phyloP scores from a whole-genome alignment of 2,888 invertebrate species.

The Enchytraeus crypticus region DNA sequence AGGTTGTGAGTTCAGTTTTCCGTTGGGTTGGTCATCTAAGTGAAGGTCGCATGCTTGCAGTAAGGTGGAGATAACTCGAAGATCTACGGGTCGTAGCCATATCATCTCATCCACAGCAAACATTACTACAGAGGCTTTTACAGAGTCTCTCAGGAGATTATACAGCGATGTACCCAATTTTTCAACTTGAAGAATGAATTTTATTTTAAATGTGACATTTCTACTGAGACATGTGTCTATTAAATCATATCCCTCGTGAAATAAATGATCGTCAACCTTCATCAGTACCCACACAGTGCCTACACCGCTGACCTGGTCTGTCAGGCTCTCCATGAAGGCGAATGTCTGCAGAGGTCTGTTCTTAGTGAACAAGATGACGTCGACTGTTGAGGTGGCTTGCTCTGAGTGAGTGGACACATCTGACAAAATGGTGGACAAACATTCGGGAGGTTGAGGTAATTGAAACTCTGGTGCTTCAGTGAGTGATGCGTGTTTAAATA shows the following conservation, averaged over 20 bases:
- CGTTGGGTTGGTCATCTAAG: too few species aligned
- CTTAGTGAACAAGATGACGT: constrained; percentile 14
- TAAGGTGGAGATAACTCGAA: not conserved
- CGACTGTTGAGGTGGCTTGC: not conserved
- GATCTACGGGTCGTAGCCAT: constrained; percentile 12
- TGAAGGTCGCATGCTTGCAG: not conserved
- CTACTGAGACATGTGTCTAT: constrained; percentile 2
- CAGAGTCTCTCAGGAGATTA: not conserved
- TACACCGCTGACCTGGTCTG: constrained; percentile 2
- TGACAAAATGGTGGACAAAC: too few species aligned
- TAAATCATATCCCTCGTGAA: constrained; percentile 4
- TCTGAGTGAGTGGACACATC: not conserved
- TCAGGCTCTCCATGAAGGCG: constrained; percentile 14
- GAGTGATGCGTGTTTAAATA: not conserved
- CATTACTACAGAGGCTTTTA: not conserved
- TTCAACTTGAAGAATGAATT: too few species aligned
- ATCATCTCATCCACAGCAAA: constrained; percentile 18
- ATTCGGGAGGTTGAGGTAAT: not conserved
- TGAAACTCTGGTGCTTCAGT: not conserved
- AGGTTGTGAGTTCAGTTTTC: too few species aligned
- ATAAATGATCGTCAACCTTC: constrained; percentile 5
- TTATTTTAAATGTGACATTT: too few species aligned
- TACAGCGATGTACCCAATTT: not conserved
- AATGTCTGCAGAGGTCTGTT: constrained; percentile 16
- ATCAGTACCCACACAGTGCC: constrained; percentile 13